Base-by-base conservation (phyloP, 2,113 vertebrate genomes). In the Misgurnus anguillicaudatus region DNA sequence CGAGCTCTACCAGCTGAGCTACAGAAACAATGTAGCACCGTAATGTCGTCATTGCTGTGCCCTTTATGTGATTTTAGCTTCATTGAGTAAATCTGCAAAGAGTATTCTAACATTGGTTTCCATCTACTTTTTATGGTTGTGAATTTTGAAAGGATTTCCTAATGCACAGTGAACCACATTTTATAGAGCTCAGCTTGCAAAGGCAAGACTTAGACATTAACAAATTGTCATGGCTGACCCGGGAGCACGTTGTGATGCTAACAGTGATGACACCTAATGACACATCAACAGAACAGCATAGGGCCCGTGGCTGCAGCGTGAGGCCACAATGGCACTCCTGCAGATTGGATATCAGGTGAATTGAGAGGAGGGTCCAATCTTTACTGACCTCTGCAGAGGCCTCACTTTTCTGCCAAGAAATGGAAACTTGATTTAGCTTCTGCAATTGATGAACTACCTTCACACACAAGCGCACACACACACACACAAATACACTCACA, bases 141-240 rank as follows among this genome's bases (percentile, higher is more conserved):
- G 7, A 45, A 10, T 45, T 7, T 45, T 45, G 7, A 9, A 45
- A 45, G 42, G 42, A 4, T 9, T 9, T 9, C 10, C 42, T 45
- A 9, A 2, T 55, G 51, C 6, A 55, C 16, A 55, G 14, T 55
- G 51, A 24, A 63, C 39, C 21, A 65, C 11, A n/a, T n/a, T 69
- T 19, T 13, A 5, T 65, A 48, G 16, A 42, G 38, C 75, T 80
- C 77, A 45, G 69, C 70, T 31, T 48, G 24, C 53, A 75, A 71
- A 77, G 77, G 81, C 31, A 82, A 51, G 63, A 76, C 77, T 24
- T 68, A 82, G 77, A 88, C 87, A 86, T 87, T 89, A 90, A 91
- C 88, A 91, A 86, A 91, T 91, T 89, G 88, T 90, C 71, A 81
- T 76, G 42, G 81, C 77, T 90, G 89, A 90, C 91, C 89, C 68